Evolutionary conservation across 2,797 vertebrate species (phyloP).

Genomic region (Smutsia temminckii): DNA sequence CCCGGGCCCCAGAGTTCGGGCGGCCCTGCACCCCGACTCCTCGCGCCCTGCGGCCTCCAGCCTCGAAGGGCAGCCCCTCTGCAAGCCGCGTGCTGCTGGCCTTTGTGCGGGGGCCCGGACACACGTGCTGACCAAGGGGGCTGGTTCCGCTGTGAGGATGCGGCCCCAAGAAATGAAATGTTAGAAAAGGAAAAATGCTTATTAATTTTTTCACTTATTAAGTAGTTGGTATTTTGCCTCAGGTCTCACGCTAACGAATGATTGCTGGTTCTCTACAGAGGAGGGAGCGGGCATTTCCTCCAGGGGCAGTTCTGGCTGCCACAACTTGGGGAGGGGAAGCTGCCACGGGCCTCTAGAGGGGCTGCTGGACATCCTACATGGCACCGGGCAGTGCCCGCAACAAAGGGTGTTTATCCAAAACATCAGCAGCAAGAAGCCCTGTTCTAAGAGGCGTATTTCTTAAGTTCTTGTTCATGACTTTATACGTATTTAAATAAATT

Average conservation of each 20-base stretch:
- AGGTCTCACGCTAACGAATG: neutral
- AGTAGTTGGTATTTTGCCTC: neutral
- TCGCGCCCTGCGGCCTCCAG: too few relatives aligned
- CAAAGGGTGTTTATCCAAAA: neutral
- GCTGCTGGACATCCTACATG: neutral
- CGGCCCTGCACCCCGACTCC: too few relatives aligned
- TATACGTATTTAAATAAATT: neutral
- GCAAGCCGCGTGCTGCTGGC: fast-evolving
- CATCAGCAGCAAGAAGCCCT: neutral
- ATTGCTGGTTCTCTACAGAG: neutral
- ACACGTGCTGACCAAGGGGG: neutral
- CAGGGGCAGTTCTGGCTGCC: neutral
- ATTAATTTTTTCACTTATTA: neutral
- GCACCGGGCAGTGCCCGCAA: neutral
- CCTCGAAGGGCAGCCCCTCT: neutral
- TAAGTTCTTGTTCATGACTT: neutral
- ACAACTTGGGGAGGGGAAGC: neutral
- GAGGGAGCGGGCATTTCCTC: neutral
- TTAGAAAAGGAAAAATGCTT: neutral
- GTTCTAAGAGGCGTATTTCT: neutral
- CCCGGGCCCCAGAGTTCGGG: neutral
- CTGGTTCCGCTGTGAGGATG: neutral
- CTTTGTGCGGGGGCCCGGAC: neutral
- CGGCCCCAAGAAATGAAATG: neutral
- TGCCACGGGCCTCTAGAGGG: neutral